Evolutionary conservation across 2,113 vertebrate genomes (phyloP).

Genomic region (Paedocypris sp.): DNA sequence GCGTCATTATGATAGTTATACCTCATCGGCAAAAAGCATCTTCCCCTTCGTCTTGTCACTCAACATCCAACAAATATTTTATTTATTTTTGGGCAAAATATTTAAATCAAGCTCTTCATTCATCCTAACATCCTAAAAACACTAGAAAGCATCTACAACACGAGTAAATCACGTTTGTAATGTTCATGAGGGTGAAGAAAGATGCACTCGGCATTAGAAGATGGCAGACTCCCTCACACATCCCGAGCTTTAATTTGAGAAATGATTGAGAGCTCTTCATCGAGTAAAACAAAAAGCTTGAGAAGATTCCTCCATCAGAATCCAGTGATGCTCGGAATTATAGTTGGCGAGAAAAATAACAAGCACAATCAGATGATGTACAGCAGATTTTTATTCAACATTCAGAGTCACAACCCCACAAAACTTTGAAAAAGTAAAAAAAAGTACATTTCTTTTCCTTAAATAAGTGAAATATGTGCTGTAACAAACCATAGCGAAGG

Average conservation of each 20-base stretch:
- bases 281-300: not conserved
- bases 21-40: no score
- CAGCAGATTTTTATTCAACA: slow-evolving; percentile 13
- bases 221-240: not conserved
- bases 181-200: no score
- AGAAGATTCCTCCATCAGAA: no score
- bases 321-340: no score
- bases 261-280: not conserved
- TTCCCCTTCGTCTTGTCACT: not conserved
- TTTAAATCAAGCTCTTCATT: no score
- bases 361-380: not conserved
- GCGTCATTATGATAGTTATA: no score
- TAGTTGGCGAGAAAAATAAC: not conserved
- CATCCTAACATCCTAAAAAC: no score
- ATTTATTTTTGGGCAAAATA: no score
- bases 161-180: no score
- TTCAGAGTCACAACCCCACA: slow-evolving; percentile 10
- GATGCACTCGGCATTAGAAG: not conserved
- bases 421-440: slow-evolving; percentile 17
- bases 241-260: not conserved
- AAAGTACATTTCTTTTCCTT: slow-evolving; percentile 1
- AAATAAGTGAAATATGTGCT: slow-evolving; percentile 36
- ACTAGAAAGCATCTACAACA: no score
- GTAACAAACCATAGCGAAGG: slow-evolving; percentile 46
- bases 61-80: not conserved